phyloP scores from a whole-genome alignment of 2,113 vertebrate species.

The Phodopus roborovskii region DNA sequence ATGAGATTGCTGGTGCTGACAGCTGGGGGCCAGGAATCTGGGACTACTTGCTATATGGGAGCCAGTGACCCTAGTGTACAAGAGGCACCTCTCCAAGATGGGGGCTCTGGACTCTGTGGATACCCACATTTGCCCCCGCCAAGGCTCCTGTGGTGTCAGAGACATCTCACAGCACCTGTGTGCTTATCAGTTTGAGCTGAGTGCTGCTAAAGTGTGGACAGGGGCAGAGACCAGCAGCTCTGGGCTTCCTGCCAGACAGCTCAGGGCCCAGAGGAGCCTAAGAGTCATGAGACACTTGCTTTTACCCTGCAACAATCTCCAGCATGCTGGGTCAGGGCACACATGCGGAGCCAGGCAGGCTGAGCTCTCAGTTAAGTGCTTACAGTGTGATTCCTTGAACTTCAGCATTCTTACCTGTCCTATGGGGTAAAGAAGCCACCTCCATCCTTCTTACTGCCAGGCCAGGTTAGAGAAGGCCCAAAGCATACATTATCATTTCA shows the following conservation, averaged over 20 bases:
- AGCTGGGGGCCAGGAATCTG: not conserved
- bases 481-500: not conserved
- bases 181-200: not conserved
- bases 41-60: not conserved
- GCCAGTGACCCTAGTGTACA: not conserved
- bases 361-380: not conserved
- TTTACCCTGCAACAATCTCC: fast-evolving
- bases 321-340: not conserved
- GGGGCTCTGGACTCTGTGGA: not conserved
- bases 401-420: not conserved
- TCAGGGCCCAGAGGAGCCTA: not conserved
- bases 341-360: not conserved
- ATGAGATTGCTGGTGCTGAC: slow-evolving; percentile 37
- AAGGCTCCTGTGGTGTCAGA: slow-evolving; percentile 27
- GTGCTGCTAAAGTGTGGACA: slow-evolving; percentile 54
- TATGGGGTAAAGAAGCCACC: not conserved
- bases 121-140: not conserved
- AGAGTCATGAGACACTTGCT: not conserved
- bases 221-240: not conserved
- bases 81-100: not conserved
- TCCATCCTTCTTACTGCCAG: not conserved
- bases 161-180: slow-evolving; percentile 34
- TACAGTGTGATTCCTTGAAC: not conserved
- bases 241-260: slow-evolving; percentile 16
- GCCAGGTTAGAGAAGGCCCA: not conserved